Base-by-base conservation (phyloP, 2,888 invertebrate species). In the Lissonota sp. region DNA sequence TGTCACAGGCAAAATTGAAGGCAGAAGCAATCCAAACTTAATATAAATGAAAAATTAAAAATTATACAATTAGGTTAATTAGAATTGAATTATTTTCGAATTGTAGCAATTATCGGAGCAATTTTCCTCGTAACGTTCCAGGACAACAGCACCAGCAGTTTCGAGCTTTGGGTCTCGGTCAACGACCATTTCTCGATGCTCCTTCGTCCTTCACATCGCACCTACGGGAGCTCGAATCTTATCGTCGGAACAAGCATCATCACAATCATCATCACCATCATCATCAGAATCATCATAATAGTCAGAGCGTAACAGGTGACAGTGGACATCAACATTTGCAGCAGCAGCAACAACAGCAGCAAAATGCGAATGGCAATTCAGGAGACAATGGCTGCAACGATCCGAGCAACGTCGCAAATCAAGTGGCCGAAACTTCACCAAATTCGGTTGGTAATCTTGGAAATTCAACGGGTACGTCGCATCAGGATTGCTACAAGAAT, bases 131-230 rank as follows among this genome's bases (percentile, higher is more conserved):
- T 77, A 67, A 81, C 77, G 80, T 85, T 86, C 86, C 90, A 93
- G 94, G 94, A 82, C 91, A 90, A 55, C 94, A 93, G 84, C 93
- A 95, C 92, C 95, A 95, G 86, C 96, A 96, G 90, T 96, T 96
- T 89, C 94, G 97, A 83, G 95, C 96, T 64, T 94, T 97, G 86
- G 96, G 96, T 44, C 93, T 97, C 88, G 95, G 95, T 73, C 97
- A 96, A 90, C 95, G 97, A 86, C 95, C 97, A 70, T 94, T 95
- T 93, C 92, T 96, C 92, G 93, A 95, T 78, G 91, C 92, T 42
- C 88, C 91, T 44, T 92, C 94, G 73, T 93, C 95, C 66, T 95
- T 95, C 91, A 93, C 95, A 73, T 94, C 94, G 84, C 95, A 95
- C 88, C 93, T 96, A 83, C 94, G 95, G 82, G 96, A 96, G 80